Percentiles rank a stretch among this genome's conserved stretches.
Conservation (phyloP, 2,113 vertebrate genomes). For the Lophius piscatorius region DNA sequence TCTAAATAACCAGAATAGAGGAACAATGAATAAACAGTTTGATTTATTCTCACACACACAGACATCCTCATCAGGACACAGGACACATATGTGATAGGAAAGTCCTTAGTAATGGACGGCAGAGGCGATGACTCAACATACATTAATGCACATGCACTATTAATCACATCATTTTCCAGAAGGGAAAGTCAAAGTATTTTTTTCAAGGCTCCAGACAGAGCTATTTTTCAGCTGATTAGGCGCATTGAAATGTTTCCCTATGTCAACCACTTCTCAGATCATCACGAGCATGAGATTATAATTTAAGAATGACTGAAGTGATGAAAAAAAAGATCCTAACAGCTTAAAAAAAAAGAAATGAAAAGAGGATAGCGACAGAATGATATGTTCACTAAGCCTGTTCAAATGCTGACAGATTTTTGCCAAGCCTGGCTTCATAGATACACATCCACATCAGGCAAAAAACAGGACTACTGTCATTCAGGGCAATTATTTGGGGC, state of each 20-base stretch:
- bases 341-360: constrained; percentile 21
- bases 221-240: constrained; percentile 53
- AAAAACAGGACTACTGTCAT: constrained; percentile 32
- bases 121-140: constrained; percentile 18
- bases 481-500: constrained; percentile 55
- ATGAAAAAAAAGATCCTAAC: constrained; percentile 3
- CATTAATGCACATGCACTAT: constrained; percentile 32
- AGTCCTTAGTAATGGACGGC: constrained; percentile 46
- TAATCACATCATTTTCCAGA: constrained; percentile 34
- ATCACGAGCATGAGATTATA: constrained; percentile 32
- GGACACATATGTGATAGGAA: constrained; percentile 48
- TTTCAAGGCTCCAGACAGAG: constrained; percentile 64
- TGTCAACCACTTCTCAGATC: constrained; percentile 42
- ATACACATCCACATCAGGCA: constrained; percentile 11
- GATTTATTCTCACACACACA: constrained; percentile 28
- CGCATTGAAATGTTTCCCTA: constrained; percentile 51
- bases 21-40: constrained; percentile 58
- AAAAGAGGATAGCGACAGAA: constrained; percentile 7
- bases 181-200: constrained; percentile 71
- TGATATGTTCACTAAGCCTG: not conserved
- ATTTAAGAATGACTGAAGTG: constrained; percentile 50
- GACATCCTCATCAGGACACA: constrained; percentile 33
- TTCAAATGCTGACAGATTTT: not conserved
- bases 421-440: constrained; percentile 14
- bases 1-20: constrained; percentile 57